Evolutionary conservation across 2,888 invertebrate genomes (phyloP).

Genomic region (Scaptomyza caliginosa): DNA sequence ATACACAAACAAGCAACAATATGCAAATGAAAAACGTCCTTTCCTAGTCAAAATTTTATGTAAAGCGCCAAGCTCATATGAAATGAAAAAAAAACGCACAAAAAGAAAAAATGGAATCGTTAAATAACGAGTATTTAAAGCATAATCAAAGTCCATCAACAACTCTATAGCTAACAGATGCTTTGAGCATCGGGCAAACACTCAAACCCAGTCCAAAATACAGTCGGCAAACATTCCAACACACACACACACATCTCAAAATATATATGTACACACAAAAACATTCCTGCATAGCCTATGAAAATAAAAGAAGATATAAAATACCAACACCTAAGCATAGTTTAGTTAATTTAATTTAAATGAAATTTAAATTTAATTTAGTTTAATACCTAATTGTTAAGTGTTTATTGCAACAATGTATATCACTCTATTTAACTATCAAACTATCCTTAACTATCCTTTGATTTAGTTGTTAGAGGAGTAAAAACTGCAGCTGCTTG

Average conservation of each 20-base stretch:
- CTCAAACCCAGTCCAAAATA: conserved; percentile 40
- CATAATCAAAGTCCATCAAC: conserved; percentile 20
- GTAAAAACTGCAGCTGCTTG: conserved; percentile 57
- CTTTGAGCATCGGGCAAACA: conserved; percentile 54
- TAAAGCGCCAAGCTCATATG: conserved; percentile 49
- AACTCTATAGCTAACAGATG: conserved; percentile 28
- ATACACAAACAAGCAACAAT: not conserved
- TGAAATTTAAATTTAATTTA: conserved; percentile 78
- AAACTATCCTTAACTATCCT: conserved; percentile 9
- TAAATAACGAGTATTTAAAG: conserved; percentile 9
- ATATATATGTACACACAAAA: conserved; percentile 18
- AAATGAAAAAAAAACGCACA: conserved; percentile 43
- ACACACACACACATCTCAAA: conserved; percentile 36
- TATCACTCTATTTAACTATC: conserved; percentile 4
- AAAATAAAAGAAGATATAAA: conserved; percentile 10
- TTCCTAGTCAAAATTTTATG: conserved; percentile 83
- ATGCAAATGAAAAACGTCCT: conserved; percentile 69
- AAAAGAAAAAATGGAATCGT: conserved; percentile 7
- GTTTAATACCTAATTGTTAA: conserved; percentile 70
- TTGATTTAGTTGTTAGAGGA: conserved; percentile 38
- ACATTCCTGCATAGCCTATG: conserved; percentile 69
- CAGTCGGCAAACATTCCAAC: conserved; percentile 26
- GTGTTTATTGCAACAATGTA: conserved; percentile 52
- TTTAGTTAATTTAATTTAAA: conserved; percentile 78
- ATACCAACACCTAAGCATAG: conserved; percentile 54